Evolutionary conservation across 2,797 vertebrate genomes (phyloP).

Genomic region (Ctenochaetus hawaiiensis): DNA sequence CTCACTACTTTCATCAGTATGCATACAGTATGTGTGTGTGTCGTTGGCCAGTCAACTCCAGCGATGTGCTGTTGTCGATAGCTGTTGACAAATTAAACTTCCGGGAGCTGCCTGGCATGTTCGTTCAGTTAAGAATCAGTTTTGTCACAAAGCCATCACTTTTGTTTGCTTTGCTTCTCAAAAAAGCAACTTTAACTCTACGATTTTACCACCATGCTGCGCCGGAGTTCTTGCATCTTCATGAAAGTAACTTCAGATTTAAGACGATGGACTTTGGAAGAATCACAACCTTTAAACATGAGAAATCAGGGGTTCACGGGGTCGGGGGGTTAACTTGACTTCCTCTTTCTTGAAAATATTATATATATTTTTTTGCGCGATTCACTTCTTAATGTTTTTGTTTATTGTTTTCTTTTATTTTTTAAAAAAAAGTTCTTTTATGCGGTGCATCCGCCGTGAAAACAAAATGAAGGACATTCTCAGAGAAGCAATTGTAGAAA

Average conservation of each 20-base stretch:
- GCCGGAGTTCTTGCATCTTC: constrained; percentile 51
- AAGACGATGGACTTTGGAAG: constrained; percentile 41
- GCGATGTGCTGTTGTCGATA: constrained; percentile 6
- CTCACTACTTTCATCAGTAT: constrained; percentile 71
- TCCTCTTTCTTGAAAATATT: constrained; percentile 79
- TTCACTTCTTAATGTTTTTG: constrained; percentile 75
- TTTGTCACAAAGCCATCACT: constrained; percentile 47
- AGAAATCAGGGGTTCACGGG: constrained; percentile 64
- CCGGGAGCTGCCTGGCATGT: constrained; percentile 46
- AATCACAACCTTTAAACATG: constrained; percentile 44
- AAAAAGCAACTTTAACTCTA: constrained; percentile 44
- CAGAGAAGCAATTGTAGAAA: constrained; percentile 80
- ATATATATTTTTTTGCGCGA: constrained; percentile 78
- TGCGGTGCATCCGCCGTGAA: constrained; percentile 68
- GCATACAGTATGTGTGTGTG: constrained; percentile 54
- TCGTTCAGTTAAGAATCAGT: constrained; percentile 32
- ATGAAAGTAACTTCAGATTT: constrained; percentile 26
- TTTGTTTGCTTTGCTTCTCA: constrained; percentile 40
- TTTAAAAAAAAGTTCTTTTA: constrained; percentile 56
- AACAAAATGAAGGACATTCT: constrained; percentile 87
- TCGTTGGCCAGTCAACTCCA: constrained; percentile 54
- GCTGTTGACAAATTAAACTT: constrained; percentile 33
- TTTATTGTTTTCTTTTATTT: constrained; percentile 54
- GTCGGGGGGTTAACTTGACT: constrained; percentile 61
- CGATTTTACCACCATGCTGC: constrained; percentile 26